Conservation (phyloP, 2,113 vertebrate genomes). For the Phalacrocorax brasilianus region DNA sequence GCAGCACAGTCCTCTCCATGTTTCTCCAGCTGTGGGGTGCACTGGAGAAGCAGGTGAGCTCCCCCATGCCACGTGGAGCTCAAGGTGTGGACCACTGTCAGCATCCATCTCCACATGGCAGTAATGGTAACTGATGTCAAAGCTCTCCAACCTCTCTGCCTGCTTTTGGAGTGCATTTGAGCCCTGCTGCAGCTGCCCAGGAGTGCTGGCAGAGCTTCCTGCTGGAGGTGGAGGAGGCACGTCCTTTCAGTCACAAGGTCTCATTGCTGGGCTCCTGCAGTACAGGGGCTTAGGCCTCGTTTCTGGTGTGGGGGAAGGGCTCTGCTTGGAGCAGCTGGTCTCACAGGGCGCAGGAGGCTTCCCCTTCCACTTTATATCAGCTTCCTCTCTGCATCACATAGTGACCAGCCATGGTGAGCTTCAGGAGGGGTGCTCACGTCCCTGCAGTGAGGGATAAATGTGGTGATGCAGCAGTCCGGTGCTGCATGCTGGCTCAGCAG, state of each 20-base stretch:
- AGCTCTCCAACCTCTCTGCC: neutral
- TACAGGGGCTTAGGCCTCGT: neutral
- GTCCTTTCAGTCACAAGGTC: neutral
- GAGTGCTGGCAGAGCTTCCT: neutral
- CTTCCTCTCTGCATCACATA: neutral
- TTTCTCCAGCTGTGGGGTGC: neutral
- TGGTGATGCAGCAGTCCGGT: neutral
- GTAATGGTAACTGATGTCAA: neutral
- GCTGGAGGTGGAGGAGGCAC: neutral
- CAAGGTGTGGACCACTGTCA: neutral
- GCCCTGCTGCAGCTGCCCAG: neutral
- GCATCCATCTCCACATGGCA: accelerated
- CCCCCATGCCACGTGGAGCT: neutral
- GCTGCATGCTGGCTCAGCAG: neutral
- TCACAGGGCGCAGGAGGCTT: neutral
- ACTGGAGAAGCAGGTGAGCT: neutral
- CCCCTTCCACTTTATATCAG: neutral
- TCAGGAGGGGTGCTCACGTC: neutral
- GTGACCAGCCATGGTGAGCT: neutral
- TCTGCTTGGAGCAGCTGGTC: neutral
- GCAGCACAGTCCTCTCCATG: neutral
- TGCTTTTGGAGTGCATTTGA: neutral
- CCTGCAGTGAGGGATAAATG: neutral
- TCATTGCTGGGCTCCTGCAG: neutral
- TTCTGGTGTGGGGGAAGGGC: neutral